Percentiles rank a stretch among this genome's conserved stretches.
Conservation (phyloP, 2,113 vertebrate species). For the Heterotis niloticus region DNA sequence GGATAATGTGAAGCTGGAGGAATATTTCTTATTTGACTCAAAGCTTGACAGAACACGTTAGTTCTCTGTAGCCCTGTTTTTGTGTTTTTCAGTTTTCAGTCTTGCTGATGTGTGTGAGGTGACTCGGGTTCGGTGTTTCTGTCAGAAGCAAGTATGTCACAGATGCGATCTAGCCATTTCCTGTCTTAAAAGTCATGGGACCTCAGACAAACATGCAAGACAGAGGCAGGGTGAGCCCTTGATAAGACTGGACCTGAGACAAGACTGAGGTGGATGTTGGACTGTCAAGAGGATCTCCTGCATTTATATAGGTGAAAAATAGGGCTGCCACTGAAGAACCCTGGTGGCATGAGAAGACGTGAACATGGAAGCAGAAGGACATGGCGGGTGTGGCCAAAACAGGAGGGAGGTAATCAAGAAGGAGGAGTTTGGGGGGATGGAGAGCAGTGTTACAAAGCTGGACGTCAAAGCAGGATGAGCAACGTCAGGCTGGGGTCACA, state of each 20-base stretch:
- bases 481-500: conserved; percentile 16
- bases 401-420: background rate
- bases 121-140: too few species aligned
- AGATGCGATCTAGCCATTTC: background rate
- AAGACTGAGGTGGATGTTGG: too few species aligned
- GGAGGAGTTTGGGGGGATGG: background rate
- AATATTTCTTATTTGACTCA: conserved; percentile 19
- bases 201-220: background rate
- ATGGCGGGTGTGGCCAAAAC: background rate
- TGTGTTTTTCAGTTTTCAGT: background rate
- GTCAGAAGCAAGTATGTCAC: background rate
- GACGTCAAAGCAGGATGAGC: background rate
- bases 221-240: background rate
- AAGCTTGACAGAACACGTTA: background rate
- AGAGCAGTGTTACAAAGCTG: background rate
- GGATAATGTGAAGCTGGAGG: conserved; percentile 28
- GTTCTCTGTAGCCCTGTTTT: background rate
- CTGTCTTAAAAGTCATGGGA: background rate
- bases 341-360: too few species aligned
- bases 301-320: too few species aligned
- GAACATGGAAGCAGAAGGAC: background rate
- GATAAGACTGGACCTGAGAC: too few species aligned
- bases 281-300: too few species aligned
- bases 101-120: background rate
- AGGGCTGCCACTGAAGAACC: too few species aligned